Evolutionary conservation across 2,888 invertebrate genomes (phyloP).

Genomic region (Pinctada fucata): DNA sequence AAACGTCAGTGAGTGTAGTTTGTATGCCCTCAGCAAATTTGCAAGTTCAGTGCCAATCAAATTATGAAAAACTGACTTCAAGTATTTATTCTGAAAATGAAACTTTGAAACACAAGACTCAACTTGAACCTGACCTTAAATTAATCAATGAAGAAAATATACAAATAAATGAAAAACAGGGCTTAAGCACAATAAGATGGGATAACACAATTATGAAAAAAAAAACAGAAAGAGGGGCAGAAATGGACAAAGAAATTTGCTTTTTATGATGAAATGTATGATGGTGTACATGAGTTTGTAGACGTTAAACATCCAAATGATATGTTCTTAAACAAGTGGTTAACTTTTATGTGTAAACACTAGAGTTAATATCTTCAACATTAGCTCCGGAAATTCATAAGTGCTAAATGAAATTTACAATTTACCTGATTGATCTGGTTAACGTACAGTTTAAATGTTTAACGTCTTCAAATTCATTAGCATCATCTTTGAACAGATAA

Average conservation of each 20-base stretch:
- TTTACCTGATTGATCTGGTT: too few species aligned
- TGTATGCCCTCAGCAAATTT: neutral
- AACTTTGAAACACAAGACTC: neutral
- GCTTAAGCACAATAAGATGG: neutral
- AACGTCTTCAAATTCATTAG: too few species aligned
- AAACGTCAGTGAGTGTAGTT: neutral
- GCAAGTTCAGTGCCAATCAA: neutral
- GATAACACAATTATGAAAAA: neutral
- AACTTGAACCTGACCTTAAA: neutral
- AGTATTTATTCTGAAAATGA: neutral
- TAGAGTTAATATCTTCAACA: too few species aligned
- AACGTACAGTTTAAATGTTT: too few species aligned
- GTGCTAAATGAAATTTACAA: too few species aligned
- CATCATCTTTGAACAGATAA: too few species aligned
- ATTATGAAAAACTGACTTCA: neutral
- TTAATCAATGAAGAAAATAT: neutral
- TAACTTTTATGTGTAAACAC: neutral
- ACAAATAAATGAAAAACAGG: neutral
- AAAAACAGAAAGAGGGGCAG: conserved; percentile 1
- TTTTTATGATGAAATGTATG: neutral
- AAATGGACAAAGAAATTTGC: neutral
- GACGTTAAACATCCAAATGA: neutral
- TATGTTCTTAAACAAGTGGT: neutral
- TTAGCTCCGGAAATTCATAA: too few species aligned
- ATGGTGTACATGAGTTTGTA: neutral